Percentiles rank a stretch among this genome's conserved stretches.
Evolutionary conservation across 2,888 invertebrate species (phyloP).

Genomic region (Hirtodrosophila histrioides): DNA sequence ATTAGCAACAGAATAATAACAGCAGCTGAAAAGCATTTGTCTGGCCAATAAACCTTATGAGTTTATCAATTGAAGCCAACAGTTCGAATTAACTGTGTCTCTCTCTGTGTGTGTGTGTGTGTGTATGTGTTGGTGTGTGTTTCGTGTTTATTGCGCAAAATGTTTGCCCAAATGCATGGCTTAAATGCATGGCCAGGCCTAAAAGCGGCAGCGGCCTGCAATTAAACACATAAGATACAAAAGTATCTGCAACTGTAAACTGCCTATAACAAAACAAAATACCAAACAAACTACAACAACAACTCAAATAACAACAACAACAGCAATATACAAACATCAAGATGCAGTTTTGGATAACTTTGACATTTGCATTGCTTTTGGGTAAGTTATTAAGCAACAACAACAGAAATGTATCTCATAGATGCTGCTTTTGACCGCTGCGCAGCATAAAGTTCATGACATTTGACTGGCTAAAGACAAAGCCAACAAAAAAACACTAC

Average conservation of each 20-base stretch:
- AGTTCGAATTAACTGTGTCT: conserved; percentile 23
- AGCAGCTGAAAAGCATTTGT: conserved; percentile 24
- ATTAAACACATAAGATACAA: conserved; percentile 57
- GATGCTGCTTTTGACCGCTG: conserved; percentile 44
- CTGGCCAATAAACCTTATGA: conserved; percentile 9
- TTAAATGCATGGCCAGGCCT: conserved; percentile 61
- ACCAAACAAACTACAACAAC: conserved; percentile 11
- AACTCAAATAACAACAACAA: conserved; percentile 14
- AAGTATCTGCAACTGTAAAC: conserved; percentile 54
- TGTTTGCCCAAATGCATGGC: conserved; percentile 43
- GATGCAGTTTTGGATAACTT: conserved; percentile 77
- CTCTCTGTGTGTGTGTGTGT: conserved; percentile 2
- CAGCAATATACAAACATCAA: conserved; percentile 46
- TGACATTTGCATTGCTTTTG: conserved; percentile 75
- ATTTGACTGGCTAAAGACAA: conserved; percentile 40
- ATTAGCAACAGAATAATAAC: background rate
- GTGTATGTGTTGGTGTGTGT: conserved; percentile 20
- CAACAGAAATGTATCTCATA: conserved; percentile 52
- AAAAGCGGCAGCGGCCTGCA: conserved; percentile 49
- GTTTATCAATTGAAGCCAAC: conserved; percentile 19
- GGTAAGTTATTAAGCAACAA: conserved; percentile 69
- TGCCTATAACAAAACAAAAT: conserved; percentile 12
- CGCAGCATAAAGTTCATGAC: conserved; percentile 56
- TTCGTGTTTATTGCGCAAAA: conserved; percentile 25
- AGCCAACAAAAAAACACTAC: conserved; percentile 5